Conservation (phyloP, 2,113 vertebrate species). For the Patagioenas fasciata region DNA sequence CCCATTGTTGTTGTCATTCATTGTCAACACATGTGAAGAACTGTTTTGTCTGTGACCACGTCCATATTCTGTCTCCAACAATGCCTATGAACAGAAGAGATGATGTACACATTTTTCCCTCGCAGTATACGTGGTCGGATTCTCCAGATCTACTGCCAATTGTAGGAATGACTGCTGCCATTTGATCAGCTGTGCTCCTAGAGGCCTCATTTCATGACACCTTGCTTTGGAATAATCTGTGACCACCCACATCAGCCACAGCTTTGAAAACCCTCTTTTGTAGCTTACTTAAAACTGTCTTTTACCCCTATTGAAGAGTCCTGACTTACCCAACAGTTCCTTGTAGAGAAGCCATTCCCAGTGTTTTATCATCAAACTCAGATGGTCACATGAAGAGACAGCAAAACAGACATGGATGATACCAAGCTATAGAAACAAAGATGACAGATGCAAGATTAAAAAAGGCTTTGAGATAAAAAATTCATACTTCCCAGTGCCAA, state of each 20-base stretch:
- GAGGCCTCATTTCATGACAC: not conserved
- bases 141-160: not conserved
- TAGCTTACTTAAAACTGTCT: not conserved
- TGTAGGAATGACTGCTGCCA: not conserved
- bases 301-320: not conserved
- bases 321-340: not conserved
- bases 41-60: not conserved
- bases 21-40: not conserved
- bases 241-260: not conserved
- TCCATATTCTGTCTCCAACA: not conserved
- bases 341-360: not conserved
- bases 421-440: not conserved
- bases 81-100: not conserved
- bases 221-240: not conserved
- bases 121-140: not conserved
- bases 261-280: not conserved
- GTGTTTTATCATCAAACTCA: not conserved
- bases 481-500: not conserved
- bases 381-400: not conserved
- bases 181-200: not conserved
- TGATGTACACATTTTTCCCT: not conserved
- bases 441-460: not conserved
- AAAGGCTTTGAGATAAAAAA: not conserved
- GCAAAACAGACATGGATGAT: not conserved
- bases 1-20: rapidly evolving